These are phyloP conservation scores for Meiosimyza decipiens DNA, from an alignment of 2,888 invertebrate genomes.

Conservation along the genomic window DNA sequence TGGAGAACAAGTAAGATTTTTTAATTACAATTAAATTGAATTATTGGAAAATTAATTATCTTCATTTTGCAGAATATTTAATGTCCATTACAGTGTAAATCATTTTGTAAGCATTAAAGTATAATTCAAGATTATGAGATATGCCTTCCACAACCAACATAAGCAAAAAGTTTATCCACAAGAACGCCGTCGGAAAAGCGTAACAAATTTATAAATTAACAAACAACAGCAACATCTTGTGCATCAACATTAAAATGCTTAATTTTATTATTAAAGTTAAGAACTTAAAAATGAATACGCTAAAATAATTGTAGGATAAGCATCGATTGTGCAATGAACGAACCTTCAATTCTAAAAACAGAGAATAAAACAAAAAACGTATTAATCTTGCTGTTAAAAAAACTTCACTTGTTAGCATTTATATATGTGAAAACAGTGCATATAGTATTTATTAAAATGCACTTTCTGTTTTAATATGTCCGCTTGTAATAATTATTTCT, in stretches of 20 bases:
- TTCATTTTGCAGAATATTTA: slow-evolving; percentile 60
- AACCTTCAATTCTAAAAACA: slow-evolving; percentile 8
- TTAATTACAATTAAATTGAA: background rate
- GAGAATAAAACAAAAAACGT: background rate
- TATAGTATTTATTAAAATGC: background rate
- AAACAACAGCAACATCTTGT: slow-evolving; percentile 54
- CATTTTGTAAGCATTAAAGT: slow-evolving; percentile 54
- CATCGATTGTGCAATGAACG: slow-evolving; percentile 29
- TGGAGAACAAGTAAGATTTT: slow-evolving; percentile 59
- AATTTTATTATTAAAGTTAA: slow-evolving; percentile 42
- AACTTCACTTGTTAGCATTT: slow-evolving; percentile 24
- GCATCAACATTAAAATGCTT: slow-evolving; percentile 50
- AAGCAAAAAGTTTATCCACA: slow-evolving; percentile 39
- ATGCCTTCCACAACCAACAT: slow-evolving; percentile 46
- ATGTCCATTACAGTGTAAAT: slow-evolving; percentile 54
- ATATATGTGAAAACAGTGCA: slow-evolving; percentile 18
- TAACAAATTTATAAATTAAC: slow-evolving; percentile 34
- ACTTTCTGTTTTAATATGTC: too few relatives aligned
- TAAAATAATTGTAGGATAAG: slow-evolving; percentile 5
- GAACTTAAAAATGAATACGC: slow-evolving; percentile 18
- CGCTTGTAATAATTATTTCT: too few relatives aligned
- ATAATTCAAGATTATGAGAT: slow-evolving; percentile 52
- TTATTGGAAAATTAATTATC: slow-evolving; percentile 22
- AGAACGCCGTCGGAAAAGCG: slow-evolving; percentile 23
- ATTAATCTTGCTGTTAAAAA: slow-evolving; percentile 10